These are phyloP conservation scores for Nymphalis c-album DNA, from an alignment of 2,888 invertebrate species.

Conservation along the genomic window DNA sequence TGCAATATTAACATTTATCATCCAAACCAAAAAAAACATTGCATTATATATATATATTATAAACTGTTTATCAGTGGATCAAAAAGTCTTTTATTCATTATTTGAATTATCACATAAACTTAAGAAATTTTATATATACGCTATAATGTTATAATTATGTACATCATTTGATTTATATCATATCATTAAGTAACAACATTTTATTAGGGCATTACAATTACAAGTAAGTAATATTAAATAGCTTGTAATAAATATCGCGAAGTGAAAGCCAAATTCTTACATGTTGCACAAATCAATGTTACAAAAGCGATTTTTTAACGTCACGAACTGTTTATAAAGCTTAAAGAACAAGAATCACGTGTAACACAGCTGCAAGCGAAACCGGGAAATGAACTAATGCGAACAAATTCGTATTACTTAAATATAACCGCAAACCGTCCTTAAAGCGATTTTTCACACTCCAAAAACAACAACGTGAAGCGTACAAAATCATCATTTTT, in stretches of 20 bases:
- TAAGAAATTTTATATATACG: too few relatives aligned
- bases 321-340: constrained; percentile 57
- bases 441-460: constrained; percentile 78
- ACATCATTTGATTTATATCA: too few relatives aligned
- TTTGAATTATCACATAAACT: too few relatives aligned
- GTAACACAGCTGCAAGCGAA: constrained; percentile 61
- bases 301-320: constrained; percentile 39
- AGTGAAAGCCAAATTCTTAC: constrained; percentile 6
- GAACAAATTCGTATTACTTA: constrained; percentile 76
- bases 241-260: background rate
- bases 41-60: too few relatives aligned
- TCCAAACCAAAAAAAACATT: too few relatives aligned
- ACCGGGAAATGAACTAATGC: constrained; percentile 67
- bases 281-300: constrained; percentile 20
- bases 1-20: too few relatives aligned
- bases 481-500: constrained; percentile 57
- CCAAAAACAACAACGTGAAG: constrained; percentile 71
- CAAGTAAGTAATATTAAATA: too few relatives aligned
- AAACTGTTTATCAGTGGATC: too few relatives aligned
- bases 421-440: constrained; percentile 70
- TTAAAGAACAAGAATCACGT: constrained; percentile 66
- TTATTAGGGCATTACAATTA: too few relatives aligned
- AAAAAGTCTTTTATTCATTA: too few relatives aligned
- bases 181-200: too few relatives aligned
- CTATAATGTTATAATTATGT: too few relatives aligned